phyloP scores from a whole-genome alignment of 1,140 invertebrate species.

The Pteromalus puparum region DNA sequence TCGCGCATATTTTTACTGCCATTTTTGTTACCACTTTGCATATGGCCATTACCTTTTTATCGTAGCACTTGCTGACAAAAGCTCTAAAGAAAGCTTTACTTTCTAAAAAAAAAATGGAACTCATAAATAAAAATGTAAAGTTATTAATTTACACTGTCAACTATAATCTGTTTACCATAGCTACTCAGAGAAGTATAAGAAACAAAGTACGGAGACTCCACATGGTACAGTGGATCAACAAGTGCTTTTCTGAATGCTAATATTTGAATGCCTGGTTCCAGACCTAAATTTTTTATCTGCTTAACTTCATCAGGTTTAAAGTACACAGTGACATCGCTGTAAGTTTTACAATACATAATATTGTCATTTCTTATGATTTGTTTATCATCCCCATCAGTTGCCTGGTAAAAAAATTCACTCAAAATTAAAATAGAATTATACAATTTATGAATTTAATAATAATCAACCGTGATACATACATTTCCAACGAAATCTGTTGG shows the following conservation, averaged over 20 bases:
- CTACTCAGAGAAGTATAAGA: not conserved
- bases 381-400: not conserved
- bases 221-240: constrained; percentile 42
- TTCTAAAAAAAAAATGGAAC: constrained; percentile 29
- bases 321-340: not conserved
- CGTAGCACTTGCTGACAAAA: constrained; percentile 19
- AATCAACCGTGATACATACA: not conserved
- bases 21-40: constrained; percentile 41
- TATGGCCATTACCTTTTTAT: constrained; percentile 46
- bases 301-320: constrained; percentile 29
- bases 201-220: constrained; percentile 29
- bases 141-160: not conserved
- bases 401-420: not conserved
- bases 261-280: constrained; percentile 44
- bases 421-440: not conserved
- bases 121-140: not conserved
- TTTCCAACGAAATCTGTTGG: not conserved
- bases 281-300: constrained; percentile 28
- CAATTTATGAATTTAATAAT: not conserved
- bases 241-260: constrained; percentile 21
- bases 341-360: constrained; percentile 36
- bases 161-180: constrained; percentile 16
- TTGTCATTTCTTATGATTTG: not conserved
- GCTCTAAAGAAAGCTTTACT: constrained; percentile 30
- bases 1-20: constrained; percentile 14